These are phyloP conservation scores for Poecilus cupreus DNA, from an alignment of 2,888 invertebrate species.

Conservation along the genomic window DNA sequence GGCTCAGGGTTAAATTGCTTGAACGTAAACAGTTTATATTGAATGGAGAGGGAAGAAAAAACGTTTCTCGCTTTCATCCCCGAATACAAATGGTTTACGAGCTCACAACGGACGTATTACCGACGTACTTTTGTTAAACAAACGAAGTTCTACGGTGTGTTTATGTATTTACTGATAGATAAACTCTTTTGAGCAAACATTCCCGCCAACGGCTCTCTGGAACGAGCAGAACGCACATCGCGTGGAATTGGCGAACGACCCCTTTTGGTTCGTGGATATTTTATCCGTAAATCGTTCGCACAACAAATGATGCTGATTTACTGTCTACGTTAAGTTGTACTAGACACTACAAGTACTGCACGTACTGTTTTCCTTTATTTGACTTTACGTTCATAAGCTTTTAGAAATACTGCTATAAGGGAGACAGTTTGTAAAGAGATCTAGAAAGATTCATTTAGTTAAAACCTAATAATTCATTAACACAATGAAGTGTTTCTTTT, in stretches of 20 bases:
- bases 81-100: conserved; percentile 34
- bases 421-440: too few species aligned
- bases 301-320: conserved; percentile 9
- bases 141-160: conserved; percentile 2
- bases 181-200: background rate
- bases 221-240: background rate
- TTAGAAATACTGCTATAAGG: background rate
- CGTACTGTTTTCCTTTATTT: background rate
- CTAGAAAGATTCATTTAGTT: too few species aligned
- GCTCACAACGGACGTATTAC: conserved; percentile 6
- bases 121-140: conserved; percentile 7
- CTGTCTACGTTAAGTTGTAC: background rate
- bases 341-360: background rate
- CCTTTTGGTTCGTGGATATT: background rate
- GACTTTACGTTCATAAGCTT: background rate
- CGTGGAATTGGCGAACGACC: too few species aligned
- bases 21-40: conserved; percentile 50
- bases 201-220: background rate
- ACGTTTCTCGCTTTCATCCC: conserved; percentile 22
- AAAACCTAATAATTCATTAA: too few species aligned
- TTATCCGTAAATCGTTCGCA: background rate
- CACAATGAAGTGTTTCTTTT: too few species aligned
- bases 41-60: conserved; percentile 18
- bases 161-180: conserved; percentile 24
- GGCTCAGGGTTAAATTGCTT: conserved; percentile 45